Base-by-base conservation (phyloP, 2,113 vertebrate species). In the Dascyllus trimaculatus region DNA sequence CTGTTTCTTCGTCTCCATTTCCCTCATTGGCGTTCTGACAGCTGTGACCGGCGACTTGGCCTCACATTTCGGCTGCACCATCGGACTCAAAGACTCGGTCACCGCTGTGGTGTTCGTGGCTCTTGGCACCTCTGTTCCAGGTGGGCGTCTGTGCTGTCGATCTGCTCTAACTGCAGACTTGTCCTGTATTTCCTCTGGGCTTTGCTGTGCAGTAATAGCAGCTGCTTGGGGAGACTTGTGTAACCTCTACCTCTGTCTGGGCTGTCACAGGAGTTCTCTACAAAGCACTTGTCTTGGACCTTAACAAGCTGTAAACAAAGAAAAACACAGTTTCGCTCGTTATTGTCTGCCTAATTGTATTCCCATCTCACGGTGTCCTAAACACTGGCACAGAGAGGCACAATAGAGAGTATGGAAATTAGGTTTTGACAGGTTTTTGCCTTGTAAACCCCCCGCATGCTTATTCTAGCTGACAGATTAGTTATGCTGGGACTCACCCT, bases 41-140 rank as follows among this genome's bases (percentile, higher is more conserved):
- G 95, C 95, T 4, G 92, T 96, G 61, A 96, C 95, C 3, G 95
- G 95, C 4, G 95, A 96, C 90, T 69, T 96, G 85, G 95, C 95
- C 64, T 95, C 92, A 4, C 95, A 96, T 78, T 96, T 96, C 14
- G 95, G 95, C 90, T 96, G 95, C 93, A 96, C 95, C 48, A 60
- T 96, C 10, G 95, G 95, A 4, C 94, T 96, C 80, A 96, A 95
- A 86, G 95, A 96, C 91, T 94, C 95, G 0, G 95, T 96, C 85
- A 96, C 95, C 0, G 95, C 95, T 10, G 95, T 96, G 81, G 95
- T 96, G 80, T 96, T 96, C 25, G 95, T 96, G 87, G 95, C 95
- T 52, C 93, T 96, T 9, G 95, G 95, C 70, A 96, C 95, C 57
- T 96, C 95, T 4, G 94, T 96, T 62, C 95, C 95, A 91, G 95